Percentiles rank a stretch among this genome's conserved stretches.
phyloP scores from a whole-genome alignment of 2,888 invertebrate species.

The Cryptocephalus moraei region DNA sequence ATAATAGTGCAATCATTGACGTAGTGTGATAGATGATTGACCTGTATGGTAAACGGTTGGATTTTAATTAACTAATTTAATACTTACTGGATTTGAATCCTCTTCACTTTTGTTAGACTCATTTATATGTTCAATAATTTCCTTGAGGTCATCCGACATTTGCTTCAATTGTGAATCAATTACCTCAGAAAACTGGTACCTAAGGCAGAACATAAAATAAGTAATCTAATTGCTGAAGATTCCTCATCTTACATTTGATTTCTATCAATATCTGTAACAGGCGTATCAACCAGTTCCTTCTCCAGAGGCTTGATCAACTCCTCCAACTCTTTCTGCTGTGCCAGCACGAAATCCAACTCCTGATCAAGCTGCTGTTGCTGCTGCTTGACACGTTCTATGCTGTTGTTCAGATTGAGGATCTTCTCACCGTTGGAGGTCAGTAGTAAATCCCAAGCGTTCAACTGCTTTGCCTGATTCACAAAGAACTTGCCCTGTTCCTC shows the following conservation, averaged over 20 bases:
- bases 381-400: slow-evolving; percentile 78
- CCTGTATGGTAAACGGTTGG: too few species aligned
- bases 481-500: slow-evolving; percentile 90
- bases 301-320: slow-evolving; percentile 79
- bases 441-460: slow-evolving; percentile 91
- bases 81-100: slow-evolving; percentile 72
- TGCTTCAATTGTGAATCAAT: slow-evolving; percentile 85
- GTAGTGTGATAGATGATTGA: too few species aligned
- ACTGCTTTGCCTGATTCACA: slow-evolving; percentile 86
- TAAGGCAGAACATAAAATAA: slow-evolving; percentile 23
- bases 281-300: slow-evolving; percentile 58
- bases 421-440: slow-evolving; percentile 88
- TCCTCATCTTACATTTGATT: slow-evolving; percentile 63
- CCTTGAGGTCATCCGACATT: slow-evolving; percentile 91
- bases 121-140: slow-evolving; percentile 89
- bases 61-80: too few species aligned
- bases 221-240: not conserved
- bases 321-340: slow-evolving; percentile 88
- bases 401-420: slow-evolving; percentile 77
- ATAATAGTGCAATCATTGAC: too few species aligned
- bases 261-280: slow-evolving; percentile 74
- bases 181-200: slow-evolving; percentile 80
- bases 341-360: slow-evolving; percentile 85
- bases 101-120: slow-evolving; percentile 77
- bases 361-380: slow-evolving; percentile 86